phyloP scores from a whole-genome alignment of 2,113 vertebrate genomes.

The Helogale parvula region DNA sequence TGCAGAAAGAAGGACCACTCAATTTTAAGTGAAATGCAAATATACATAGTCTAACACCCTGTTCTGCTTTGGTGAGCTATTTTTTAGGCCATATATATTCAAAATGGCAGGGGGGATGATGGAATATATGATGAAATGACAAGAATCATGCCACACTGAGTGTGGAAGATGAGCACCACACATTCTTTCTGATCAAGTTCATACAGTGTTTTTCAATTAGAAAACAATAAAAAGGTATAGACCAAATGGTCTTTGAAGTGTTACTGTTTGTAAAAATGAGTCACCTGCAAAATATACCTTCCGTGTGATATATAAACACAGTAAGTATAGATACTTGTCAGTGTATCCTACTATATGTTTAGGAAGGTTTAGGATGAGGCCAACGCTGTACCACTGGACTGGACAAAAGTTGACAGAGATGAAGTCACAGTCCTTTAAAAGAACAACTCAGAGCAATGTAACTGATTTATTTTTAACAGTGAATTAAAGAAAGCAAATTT shows the following conservation, averaged over 20 bases:
- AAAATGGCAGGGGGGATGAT: neutral
- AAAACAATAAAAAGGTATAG: neutral
- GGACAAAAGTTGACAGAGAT: neutral
- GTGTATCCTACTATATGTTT: no score
- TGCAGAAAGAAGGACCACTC: neutral
- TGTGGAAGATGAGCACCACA: neutral
- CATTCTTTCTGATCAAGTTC: neutral
- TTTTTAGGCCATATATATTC: neutral
- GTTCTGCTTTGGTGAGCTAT: neutral
- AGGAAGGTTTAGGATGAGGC: neutral
- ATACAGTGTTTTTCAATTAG: neutral
- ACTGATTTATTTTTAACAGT: slow-evolving; percentile 21
- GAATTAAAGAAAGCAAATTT: slow-evolving; percentile 14
- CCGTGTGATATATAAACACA: neutral
- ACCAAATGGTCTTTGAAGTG: neutral
- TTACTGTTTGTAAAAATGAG: neutral
- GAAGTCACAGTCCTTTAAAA: neutral
- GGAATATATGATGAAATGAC: neutral
- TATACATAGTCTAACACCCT: neutral
- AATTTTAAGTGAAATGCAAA: slow-evolving; percentile 36
- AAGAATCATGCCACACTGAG: neutral
- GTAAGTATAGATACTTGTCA: neutral
- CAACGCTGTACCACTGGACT: neutral
- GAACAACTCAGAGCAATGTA: neutral
- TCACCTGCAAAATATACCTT: neutral